Evolutionary conservation across 2,797 vertebrate genomes (phyloP).

Genomic region (Semaprochilodus insignis): DNA sequence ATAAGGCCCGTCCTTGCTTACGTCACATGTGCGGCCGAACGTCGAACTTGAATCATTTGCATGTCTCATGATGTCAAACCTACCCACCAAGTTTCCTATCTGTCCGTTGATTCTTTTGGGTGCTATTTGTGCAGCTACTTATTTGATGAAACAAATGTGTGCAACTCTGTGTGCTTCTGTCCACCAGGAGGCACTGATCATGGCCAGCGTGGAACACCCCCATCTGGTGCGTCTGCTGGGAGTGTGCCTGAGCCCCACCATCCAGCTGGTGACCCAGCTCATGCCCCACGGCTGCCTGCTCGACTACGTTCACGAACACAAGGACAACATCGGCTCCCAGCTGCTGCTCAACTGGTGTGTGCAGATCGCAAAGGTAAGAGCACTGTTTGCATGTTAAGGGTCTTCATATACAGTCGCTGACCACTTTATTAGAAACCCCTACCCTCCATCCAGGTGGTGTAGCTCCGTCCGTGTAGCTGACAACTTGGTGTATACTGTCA

Average conservation of each 20-base stretch:
- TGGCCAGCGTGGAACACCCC: slow-evolving; percentile 90
- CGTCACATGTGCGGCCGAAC: too few relatives aligned
- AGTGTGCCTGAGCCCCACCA: slow-evolving; percentile 85
- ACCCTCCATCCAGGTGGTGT: too few relatives aligned
- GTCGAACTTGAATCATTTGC: too few relatives aligned
- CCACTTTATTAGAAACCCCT: too few relatives aligned
- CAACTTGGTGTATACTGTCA: neutral
- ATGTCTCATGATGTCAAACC: too few relatives aligned
- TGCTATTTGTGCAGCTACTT: too few relatives aligned
- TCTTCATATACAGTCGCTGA: neutral
- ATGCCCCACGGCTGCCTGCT: slow-evolving; percentile 89
- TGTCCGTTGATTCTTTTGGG: too few relatives aligned
- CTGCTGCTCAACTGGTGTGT: slow-evolving; percentile 90
- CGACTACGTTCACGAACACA: slow-evolving; percentile 88
- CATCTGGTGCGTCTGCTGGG: slow-evolving; percentile 86
- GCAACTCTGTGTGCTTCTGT: neutral
- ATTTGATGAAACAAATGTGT: too few relatives aligned
- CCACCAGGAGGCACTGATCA: slow-evolving; percentile 86
- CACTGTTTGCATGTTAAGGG: neutral
- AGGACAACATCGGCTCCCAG: slow-evolving; percentile 89
- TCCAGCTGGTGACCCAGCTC: slow-evolving; percentile 87
- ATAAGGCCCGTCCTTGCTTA: too few relatives aligned
- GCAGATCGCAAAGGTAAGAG: slow-evolving; percentile 88
- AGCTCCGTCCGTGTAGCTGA: neutral
- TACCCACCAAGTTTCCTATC: too few relatives aligned